These are phyloP conservation scores for Gandaritis pyraliata DNA, from an alignment of 2,888 invertebrate species.

Conservation along the genomic window DNA sequence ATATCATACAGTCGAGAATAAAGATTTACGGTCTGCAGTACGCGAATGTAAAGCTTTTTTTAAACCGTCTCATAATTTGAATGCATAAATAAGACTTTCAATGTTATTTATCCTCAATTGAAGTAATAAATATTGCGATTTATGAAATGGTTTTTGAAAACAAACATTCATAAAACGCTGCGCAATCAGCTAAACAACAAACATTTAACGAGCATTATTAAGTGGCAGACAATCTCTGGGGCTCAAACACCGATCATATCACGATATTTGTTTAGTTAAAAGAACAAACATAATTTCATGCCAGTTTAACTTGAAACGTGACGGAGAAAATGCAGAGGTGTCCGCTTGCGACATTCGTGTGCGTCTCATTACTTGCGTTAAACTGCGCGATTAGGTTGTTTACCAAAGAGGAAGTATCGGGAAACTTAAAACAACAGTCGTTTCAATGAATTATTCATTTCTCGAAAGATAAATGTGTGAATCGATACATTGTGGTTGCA, in stretches of 20 bases:
- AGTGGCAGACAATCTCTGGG: slow-evolving; percentile 31
- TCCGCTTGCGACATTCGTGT: slow-evolving; percentile 57
- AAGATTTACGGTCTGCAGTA: slow-evolving; percentile 45
- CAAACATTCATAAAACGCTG: slow-evolving; percentile 30
- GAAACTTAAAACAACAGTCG: slow-evolving; percentile 42
- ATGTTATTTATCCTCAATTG: slow-evolving; percentile 34
- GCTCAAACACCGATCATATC: slow-evolving; percentile 43
- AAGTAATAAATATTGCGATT: slow-evolving; percentile 34
- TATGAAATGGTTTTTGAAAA: slow-evolving; percentile 31
- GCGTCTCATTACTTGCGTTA: slow-evolving; percentile 58
- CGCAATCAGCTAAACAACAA: slow-evolving; percentile 35
- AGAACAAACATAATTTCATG: slow-evolving; percentile 60
- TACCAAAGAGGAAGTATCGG: slow-evolving; percentile 36
- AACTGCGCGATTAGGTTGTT: slow-evolving; percentile 52
- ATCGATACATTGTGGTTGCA: slow-evolving; percentile 41
- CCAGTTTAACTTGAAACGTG: slow-evolving; percentile 52
- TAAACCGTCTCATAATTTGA: slow-evolving; percentile 38
- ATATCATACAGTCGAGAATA: slow-evolving; percentile 48
- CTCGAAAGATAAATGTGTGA: slow-evolving; percentile 30
- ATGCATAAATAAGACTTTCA: slow-evolving; percentile 39
- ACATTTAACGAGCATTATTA: slow-evolving; percentile 35
- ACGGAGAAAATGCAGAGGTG: slow-evolving; percentile 57
- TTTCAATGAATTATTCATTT: slow-evolving; percentile 44
- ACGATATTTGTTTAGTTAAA: slow-evolving; percentile 57
- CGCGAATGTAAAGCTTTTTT: slow-evolving; percentile 36